Base-by-base conservation (phyloP, 2,888 invertebrate species). In the Litoditis marina region DNA sequence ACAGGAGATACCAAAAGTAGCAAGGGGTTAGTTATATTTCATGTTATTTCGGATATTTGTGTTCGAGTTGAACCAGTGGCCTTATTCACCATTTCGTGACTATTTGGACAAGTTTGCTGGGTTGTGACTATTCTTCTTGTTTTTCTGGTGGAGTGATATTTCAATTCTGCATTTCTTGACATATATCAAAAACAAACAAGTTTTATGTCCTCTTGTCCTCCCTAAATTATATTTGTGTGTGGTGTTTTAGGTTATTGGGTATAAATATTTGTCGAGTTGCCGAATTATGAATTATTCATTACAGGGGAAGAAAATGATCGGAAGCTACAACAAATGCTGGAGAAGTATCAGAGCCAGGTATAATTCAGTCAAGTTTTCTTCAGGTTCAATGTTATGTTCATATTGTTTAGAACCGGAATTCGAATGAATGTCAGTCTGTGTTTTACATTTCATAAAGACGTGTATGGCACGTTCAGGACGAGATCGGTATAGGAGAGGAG, bases 301-400 rank as follows among this genome's bases (percentile, higher is more conserved):
- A 11, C 42, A 42, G 66, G 61, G n/a, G 65, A 72, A n/a, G 71
- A 69, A 11, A 73, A 72, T 47, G 78, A 78, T 28, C 58, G 66
- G 28, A 73, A 77, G 36, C 59, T 80, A 42, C 76, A 77, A 52
- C 71, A 68, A 49, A 80, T 80, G 81, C 64, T 81, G 22, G 80
- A 81, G 42, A 81, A 81, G 60, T 81, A 81, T 57, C 73, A 79
- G 47, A 66, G 64, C 8, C 76, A 70, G 46, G 65, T 69, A 51
- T 66, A 65, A 46, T 55, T 63, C 36, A 11, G 30, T 22, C 36
- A 49, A 49, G 7, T 16, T 46, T 47, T 34, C 13, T 50, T n/a
- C 13, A 50, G n/a, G n/a, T n/a, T n/a, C n/a, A n/a, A n/a, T n/a
- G n/a, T n/a, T n/a, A n/a, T n/a, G n/a, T n/a, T n/a, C n/a, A n/a